These are phyloP conservation scores for Chaetodon trifasciatus DNA, from an alignment of 2,797 vertebrate genomes.

Conservation along the genomic window DNA sequence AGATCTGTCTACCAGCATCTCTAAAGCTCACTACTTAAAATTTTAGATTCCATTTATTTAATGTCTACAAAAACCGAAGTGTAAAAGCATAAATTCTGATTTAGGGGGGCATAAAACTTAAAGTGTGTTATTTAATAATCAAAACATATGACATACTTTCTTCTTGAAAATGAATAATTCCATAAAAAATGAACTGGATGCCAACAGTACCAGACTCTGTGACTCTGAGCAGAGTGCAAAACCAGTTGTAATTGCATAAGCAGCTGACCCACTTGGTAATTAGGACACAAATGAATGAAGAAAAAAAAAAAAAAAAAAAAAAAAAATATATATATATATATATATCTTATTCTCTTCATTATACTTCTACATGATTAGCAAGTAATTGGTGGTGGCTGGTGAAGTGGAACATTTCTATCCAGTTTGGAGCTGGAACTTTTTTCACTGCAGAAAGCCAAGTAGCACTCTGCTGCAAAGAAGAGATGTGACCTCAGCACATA, in stretches of 20 bases:
- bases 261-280: not conserved
- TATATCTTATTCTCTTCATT: no score
- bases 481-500: constrained; percentile 9
- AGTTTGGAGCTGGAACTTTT: constrained; percentile 30
- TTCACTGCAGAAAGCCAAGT: constrained; percentile 14
- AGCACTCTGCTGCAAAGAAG: constrained; percentile 7
- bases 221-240: not conserved
- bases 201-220: not conserved
- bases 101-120: no score
- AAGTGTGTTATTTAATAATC: no score
- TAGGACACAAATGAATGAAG: not conserved
- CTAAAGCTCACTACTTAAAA: no score
- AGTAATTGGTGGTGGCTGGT: not conserved
- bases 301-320: no score
- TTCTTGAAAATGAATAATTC: not conserved
- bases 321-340: no score
- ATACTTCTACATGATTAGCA: not conserved
- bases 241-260: not conserved
- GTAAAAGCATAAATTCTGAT: no score
- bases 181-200: not conserved
- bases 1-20: no score
- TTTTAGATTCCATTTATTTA: no score
- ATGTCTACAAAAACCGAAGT: no score
- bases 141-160: no score
- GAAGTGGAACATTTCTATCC: constrained; percentile 7